These are phyloP conservation scores for Dromas ardeola DNA, from an alignment of 2,113 vertebrate genomes.

Conservation along the genomic window DNA sequence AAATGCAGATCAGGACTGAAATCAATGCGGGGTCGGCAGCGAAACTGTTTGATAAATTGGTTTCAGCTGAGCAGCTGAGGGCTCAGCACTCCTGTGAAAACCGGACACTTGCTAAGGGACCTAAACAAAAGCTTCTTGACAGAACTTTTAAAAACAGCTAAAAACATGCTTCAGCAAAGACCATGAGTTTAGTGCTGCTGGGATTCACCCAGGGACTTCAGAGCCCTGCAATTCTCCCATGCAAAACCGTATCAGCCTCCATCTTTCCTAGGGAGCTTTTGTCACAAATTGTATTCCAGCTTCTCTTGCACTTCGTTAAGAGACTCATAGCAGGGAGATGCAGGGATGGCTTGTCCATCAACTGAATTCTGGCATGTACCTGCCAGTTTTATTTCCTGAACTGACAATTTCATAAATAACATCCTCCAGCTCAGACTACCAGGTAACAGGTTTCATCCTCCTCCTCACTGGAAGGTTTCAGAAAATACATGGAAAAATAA, in stretches of 20 bases:
- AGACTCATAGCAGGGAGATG: background rate
- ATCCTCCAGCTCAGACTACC: background rate
- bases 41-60: background rate
- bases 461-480: background rate
- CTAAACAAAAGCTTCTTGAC: background rate
- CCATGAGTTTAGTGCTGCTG: background rate
- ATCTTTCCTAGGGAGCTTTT: background rate
- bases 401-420: slow-evolving; percentile 20
- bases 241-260: background rate
- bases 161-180: background rate
- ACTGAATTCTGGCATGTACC: background rate
- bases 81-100: background rate
- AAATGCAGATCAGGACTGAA: background rate
- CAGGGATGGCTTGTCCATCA: background rate
- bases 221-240: background rate
- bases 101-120: background rate
- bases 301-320: background rate
- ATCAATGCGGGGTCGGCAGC: fast-evolving
- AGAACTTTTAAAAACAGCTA: background rate
- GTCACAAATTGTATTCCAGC: background rate
- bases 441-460: background rate
- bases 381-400: background rate
- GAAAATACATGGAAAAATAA: background rate
- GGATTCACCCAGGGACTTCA: background rate
- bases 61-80: background rate